A percentile compares a stretch with the other conserved stretches of the same genome.
These are phyloP conservation scores for Terrapene triunguis DNA, from an alignment of 2,113 vertebrate genomes.

Conservation along the genomic window DNA sequence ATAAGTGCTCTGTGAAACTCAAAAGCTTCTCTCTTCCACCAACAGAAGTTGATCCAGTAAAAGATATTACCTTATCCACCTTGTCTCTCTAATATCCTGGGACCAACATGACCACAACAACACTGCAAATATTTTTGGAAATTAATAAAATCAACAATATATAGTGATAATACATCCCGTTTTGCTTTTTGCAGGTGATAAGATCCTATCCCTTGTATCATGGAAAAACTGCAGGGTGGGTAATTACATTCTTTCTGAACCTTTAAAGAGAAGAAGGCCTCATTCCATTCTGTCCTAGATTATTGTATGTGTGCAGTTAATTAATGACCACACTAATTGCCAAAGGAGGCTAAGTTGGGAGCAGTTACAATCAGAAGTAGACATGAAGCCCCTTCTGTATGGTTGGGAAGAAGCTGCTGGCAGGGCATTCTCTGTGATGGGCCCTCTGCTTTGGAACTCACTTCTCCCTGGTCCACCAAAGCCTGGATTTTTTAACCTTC, in stretches of 20 bases:
- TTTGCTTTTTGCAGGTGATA: conserved; percentile 6
- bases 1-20: too few relatives aligned
- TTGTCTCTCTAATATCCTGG: neutral
- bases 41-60: too few relatives aligned
- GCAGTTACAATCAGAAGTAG: neutral
- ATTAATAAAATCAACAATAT: conserved; percentile 20
- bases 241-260: conserved; percentile 62
- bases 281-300: conserved; percentile 50
- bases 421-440: neutral
- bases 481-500: neutral
- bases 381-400: neutral
- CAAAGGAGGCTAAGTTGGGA: conserved; percentile 10
- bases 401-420: neutral
- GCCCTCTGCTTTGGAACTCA: neutral
- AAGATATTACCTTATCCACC: neutral
- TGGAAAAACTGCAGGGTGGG: conserved; percentile 38
- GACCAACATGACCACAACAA: neutral
- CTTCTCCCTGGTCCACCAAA: neutral
- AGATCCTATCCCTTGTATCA: conserved; percentile 13
- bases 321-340: conserved; percentile 36
- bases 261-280: conserved; percentile 60
- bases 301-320: conserved; percentile 31
- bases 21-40: too few relatives aligned
- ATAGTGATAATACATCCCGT: neutral
- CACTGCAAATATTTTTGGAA: neutral